Percentiles rank a stretch among this genome's conserved stretches.
Conservation (phyloP, 2,113 vertebrate species). For the Acanthochromis polyacanthus region DNA sequence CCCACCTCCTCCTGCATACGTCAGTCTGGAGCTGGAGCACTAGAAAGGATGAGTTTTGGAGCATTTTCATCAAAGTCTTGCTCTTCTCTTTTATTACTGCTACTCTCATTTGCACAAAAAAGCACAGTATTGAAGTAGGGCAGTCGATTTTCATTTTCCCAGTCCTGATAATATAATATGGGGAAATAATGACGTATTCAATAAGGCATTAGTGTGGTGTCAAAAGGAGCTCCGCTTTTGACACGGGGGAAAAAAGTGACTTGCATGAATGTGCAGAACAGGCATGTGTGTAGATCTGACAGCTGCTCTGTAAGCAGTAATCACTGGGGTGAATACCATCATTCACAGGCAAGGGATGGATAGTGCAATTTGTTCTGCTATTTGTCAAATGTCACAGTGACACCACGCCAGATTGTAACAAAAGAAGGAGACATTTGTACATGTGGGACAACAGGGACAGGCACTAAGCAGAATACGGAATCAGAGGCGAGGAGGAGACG, state of each 20-base stretch:
- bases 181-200: slow-evolving; percentile 60
- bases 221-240: slow-evolving; percentile 12
- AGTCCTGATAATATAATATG: slow-evolving; percentile 58
- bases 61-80: slow-evolving; percentile 11
- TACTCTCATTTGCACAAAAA: slow-evolving; percentile 40
- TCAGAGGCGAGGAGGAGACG: slow-evolving; percentile 18
- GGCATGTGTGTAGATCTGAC: slow-evolving; percentile 33
- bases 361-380: slow-evolving; percentile 43
- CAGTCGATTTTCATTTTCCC: slow-evolving; percentile 72
- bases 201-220: slow-evolving; percentile 67
- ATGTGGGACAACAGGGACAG: slow-evolving; percentile 41
- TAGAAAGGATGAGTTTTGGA: slow-evolving; percentile 12
- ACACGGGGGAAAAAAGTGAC: background rate
- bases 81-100: slow-evolving; percentile 23
- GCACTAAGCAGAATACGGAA: slow-evolving; percentile 56
- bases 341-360: slow-evolving; percentile 51
- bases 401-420: slow-evolving; percentile 54
- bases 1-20: slow-evolving; percentile 4
- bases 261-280: background rate
- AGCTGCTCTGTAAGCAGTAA: slow-evolving; percentile 42
- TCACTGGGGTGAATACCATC: slow-evolving; percentile 53
- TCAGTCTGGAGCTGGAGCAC: slow-evolving; percentile 11
- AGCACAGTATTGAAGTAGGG: slow-evolving; percentile 52
- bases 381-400: slow-evolving; percentile 74
- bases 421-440: slow-evolving; percentile 62